A percentile compares a stretch with the other conserved stretches of the same genome.
These are phyloP conservation scores for Thaleichthys pacificus DNA, from an alignment of 2,797 vertebrate species.

Conservation along the genomic window DNA sequence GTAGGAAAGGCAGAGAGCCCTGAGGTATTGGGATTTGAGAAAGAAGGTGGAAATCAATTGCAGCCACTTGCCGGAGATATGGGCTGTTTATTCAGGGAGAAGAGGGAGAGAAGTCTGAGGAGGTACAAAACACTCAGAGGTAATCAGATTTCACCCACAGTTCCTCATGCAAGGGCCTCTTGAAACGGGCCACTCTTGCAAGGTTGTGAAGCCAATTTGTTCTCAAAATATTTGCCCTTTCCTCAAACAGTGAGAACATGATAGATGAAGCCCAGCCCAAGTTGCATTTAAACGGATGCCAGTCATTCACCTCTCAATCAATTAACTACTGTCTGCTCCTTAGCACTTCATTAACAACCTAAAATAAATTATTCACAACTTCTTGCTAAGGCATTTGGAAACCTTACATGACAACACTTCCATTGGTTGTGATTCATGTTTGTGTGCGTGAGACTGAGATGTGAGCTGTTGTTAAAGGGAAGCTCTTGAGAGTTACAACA, in stretches of 20 bases:
- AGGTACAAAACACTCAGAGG: constrained; percentile 39
- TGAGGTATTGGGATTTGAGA: constrained; percentile 45
- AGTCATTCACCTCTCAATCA: background rate
- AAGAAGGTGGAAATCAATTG: constrained; percentile 67
- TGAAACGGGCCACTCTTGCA: constrained; percentile 17
- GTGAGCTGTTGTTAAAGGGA: background rate
- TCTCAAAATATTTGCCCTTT: constrained; percentile 19
- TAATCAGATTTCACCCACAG: constrained; percentile 48
- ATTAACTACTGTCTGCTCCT: background rate
- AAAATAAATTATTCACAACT: background rate
- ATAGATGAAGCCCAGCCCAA: no score
- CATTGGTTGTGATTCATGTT: background rate
- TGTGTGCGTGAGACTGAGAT: background rate
- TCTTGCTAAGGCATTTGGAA: background rate
- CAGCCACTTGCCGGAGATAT: constrained; percentile 58
- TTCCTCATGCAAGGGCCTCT: constrained; percentile 27
- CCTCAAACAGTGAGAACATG: background rate
- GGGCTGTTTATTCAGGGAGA: constrained; percentile 59
- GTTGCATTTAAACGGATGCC: background rate
- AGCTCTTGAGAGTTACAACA: background rate
- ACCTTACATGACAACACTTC: background rate
- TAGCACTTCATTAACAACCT: background rate
- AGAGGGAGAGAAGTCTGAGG: constrained; percentile 42
- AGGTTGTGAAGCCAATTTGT: constrained; percentile 18
- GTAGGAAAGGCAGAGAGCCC: constrained; percentile 37